Evolutionary conservation across 2,113 vertebrate species (phyloP).

Genomic region (Hippocampus barbouri): DNA sequence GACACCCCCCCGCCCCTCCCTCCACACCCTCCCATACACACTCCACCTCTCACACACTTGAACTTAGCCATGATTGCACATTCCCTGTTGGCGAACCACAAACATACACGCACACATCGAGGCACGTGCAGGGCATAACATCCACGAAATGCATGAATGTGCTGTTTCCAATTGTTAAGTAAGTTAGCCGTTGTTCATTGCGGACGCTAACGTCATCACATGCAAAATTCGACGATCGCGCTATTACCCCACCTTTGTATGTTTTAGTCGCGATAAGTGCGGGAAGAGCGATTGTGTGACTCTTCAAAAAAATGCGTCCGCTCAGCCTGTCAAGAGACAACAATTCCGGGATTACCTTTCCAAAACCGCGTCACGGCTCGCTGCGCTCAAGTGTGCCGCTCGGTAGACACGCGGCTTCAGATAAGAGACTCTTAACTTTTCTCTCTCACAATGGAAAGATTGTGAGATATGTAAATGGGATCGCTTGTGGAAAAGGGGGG

Average conservation of each 20-base stretch:
- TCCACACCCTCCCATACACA: not conserved
- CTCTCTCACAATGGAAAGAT: not conserved
- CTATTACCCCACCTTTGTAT: not conserved
- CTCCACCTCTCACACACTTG: conserved; percentile 32
- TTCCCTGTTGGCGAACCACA: conserved; percentile 37
- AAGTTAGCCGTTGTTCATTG: conserved; percentile 23
- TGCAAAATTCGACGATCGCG: not conserved
- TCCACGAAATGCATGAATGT: not conserved
- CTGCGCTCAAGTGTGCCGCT: not conserved
- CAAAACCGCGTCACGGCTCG: no score
- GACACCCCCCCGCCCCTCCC: conserved; percentile 6
- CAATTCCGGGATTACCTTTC: not conserved
- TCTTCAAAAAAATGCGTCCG: not conserved
- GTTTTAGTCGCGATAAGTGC: not conserved
- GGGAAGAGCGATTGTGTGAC: not conserved
- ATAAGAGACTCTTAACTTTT: conserved; percentile 2
- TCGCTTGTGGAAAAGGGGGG: conserved; percentile 4
- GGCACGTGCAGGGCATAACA: conserved; percentile 15
- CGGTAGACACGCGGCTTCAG: not conserved
- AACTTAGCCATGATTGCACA: conserved; percentile 38
- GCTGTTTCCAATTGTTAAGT: conserved; percentile 44
- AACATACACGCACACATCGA: not conserved
- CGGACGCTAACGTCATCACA: conserved; percentile 5
- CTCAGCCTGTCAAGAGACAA: not conserved
- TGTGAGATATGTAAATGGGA: conserved; percentile 11